Percentiles rank a stretch among this genome's conserved stretches.
These are phyloP conservation scores for Todiramphus chloris DNA, from an alignment of 2,113 vertebrate genomes.

Conservation along the genomic window DNA sequence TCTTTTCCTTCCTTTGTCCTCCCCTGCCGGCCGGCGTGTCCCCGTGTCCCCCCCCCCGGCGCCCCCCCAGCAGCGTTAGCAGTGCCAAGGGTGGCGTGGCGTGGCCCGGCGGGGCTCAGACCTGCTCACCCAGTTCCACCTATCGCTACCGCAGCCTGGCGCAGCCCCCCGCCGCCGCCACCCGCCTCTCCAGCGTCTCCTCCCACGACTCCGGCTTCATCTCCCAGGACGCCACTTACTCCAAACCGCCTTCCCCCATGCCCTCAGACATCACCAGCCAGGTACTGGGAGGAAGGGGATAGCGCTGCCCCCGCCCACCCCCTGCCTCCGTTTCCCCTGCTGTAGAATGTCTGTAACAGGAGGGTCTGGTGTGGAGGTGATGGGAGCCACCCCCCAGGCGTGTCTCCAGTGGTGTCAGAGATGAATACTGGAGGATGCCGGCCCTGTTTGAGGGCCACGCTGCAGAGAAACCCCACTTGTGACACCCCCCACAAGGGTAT, in stretches of 20 bases:
- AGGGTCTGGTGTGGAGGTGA: accelerated
- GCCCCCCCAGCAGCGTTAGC: conserved; percentile 84
- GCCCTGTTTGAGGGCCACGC: not conserved
- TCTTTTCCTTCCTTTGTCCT: conserved; percentile 72
- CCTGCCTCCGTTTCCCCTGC: not conserved
- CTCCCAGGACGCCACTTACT: conserved; percentile 93
- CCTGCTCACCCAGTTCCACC: conserved; percentile 88
- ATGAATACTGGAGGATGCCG: not conserved
- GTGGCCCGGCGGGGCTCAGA: conserved; percentile 81
- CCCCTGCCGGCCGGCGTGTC: not conserved
- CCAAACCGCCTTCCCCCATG: conserved; percentile 97
- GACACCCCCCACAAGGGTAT: accelerated
- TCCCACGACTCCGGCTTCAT: conserved; percentile 98
- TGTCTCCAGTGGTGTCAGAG: not conserved
- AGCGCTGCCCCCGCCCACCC: not conserved
- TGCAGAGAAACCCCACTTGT: not conserved
- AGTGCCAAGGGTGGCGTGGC: conserved; percentile 89
- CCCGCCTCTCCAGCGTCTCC: conserved; percentile 96
- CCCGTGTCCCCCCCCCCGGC: not conserved
- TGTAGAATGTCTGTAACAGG: not conserved
- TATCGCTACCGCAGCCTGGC: conserved; percentile 95
- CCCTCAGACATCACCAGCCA: conserved; percentile 97
- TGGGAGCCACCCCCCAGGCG: not conserved
- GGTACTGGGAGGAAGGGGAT: conserved; percentile 68
- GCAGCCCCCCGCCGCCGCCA: conserved; percentile 83